These are phyloP conservation scores for Xylocampa areola DNA, from an alignment of 2,888 invertebrate species.

Conservation along the genomic window DNA sequence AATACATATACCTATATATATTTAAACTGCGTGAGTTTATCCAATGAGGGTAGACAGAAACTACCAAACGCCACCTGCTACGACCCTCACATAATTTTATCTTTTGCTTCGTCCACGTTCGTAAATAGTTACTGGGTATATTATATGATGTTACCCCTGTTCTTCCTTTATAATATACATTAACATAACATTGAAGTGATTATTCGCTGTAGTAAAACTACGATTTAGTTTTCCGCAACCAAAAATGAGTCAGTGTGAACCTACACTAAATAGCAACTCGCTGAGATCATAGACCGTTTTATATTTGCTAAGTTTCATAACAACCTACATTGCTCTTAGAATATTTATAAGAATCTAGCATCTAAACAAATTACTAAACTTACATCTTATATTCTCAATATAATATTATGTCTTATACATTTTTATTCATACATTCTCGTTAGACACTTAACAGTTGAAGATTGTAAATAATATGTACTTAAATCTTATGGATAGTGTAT, in stretches of 20 bases:
- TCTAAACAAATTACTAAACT: conserved; percentile 28
- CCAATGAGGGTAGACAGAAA: no score
- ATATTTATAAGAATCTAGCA: conserved; percentile 50
- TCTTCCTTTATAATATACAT: conserved; percentile 18
- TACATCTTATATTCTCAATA: conserved; percentile 7
- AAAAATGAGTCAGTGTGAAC: conserved; percentile 66
- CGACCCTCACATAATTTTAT: no score
- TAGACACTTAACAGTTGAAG: no score
- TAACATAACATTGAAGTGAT: conserved; percentile 21
- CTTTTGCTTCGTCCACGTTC: no score
- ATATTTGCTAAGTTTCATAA: conserved; percentile 66
- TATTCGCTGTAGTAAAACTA: conserved; percentile 38
- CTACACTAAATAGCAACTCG: conserved; percentile 74
- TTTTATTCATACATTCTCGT: no score
- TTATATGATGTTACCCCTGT: conserved; percentile 19
- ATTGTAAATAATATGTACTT: neutral
- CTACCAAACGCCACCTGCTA: no score
- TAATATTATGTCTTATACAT: no score
- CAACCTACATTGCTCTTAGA: conserved; percentile 48
- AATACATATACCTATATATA: no score
- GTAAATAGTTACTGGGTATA: no score
- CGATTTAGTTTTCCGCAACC: conserved; percentile 56
- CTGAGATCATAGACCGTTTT: conserved; percentile 80
- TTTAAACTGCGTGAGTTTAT: no score
- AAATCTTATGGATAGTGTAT: no score